Evolutionary conservation across 2,113 vertebrate genomes (phyloP).

Genomic region (Addax nasomaculatus): DNA sequence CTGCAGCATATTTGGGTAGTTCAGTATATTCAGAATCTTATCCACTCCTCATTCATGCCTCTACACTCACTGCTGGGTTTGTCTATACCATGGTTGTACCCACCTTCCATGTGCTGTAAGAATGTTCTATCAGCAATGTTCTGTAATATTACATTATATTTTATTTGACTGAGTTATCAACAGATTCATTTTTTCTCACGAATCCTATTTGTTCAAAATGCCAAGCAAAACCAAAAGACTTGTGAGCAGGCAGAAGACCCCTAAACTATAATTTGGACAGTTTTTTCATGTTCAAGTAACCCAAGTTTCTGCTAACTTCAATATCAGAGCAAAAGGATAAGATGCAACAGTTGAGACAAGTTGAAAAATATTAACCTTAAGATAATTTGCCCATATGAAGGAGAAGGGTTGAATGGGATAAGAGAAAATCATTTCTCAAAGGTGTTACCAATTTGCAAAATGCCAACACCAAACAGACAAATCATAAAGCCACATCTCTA

Average conservation of each 20-base stretch:
- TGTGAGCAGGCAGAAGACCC: neutral
- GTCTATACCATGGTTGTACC: neutral
- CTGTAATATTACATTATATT: neutral
- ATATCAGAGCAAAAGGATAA: neutral
- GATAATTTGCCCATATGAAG: neutral
- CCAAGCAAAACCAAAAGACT: constrained; percentile 5
- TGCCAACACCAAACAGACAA: neutral
- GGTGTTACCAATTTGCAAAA: neutral
- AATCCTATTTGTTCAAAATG: neutral
- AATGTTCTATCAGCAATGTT: neutral
- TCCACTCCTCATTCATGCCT: neutral
- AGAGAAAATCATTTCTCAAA: constrained; percentile 7
- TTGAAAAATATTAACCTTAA: neutral
- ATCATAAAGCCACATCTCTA: neutral
- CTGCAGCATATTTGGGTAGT: neutral
- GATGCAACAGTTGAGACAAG: neutral
- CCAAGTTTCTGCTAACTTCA: neutral
- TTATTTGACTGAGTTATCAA: neutral
- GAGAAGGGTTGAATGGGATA: neutral
- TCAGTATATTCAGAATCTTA: neutral
- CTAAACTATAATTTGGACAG: neutral
- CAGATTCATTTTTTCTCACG: neutral
- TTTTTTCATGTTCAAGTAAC: neutral
- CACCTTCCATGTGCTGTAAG: neutral
- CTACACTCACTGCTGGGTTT: neutral